phyloP scores from a whole-genome alignment of 92 coral and sea anemone species.

The Siderastrea siderea region DNA sequence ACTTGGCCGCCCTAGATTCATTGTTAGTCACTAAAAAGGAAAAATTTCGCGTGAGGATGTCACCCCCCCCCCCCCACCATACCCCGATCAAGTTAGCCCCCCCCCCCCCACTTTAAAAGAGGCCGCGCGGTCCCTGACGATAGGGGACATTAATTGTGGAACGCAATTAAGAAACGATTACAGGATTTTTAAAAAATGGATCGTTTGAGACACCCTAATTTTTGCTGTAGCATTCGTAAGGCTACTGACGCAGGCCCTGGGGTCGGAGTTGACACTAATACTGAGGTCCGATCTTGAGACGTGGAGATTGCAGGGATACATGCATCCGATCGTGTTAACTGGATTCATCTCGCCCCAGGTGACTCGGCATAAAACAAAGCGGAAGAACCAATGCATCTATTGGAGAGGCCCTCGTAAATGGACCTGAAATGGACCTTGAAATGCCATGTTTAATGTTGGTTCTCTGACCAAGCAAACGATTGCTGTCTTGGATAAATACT shows the following conservation, averaged over 20 bases:
- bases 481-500: slow-evolving; percentile 58
- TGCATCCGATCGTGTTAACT: slow-evolving; percentile 12
- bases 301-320: slow-evolving; percentile 54
- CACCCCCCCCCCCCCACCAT: no score
- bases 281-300: slow-evolving; percentile 54
- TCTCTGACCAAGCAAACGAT: slow-evolving; percentile 51
- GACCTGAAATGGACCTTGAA: slow-evolving; percentile 17
- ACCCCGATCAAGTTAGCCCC: no score
- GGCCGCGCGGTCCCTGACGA: neutral
- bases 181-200: slow-evolving; percentile 18
- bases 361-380: neutral
- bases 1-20: no score
- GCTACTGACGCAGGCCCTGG: slow-evolving; percentile 63
- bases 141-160: slow-evolving; percentile 32
- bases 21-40: no score
- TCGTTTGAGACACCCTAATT: no score
- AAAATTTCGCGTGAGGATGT: no score
- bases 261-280: slow-evolving; percentile 38
- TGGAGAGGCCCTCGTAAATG: no score
- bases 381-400: neutral
- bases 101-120: no score
- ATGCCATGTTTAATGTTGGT: slow-evolving; percentile 56
- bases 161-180: slow-evolving; percentile 24
- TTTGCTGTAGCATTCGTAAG: slow-evolving; percentile 20
- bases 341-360: neutral